These are phyloP conservation scores for Drosophila yooni DNA, from an alignment of 2,888 invertebrate species.

Conservation along the genomic window DNA sequence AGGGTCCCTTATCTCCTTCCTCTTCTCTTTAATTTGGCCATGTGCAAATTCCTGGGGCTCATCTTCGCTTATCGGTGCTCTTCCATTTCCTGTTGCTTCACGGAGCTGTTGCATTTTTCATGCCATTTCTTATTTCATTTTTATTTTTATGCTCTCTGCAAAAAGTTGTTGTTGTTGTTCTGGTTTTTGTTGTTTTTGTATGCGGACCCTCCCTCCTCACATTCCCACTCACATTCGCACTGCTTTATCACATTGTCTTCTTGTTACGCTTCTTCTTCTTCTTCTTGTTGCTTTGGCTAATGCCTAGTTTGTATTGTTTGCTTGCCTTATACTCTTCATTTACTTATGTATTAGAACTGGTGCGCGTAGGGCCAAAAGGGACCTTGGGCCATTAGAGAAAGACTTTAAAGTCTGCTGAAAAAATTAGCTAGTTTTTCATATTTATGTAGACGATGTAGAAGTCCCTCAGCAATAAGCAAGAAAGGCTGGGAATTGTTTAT, in stretches of 20 bases:
- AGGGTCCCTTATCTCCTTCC: not conserved
- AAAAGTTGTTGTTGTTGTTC: conserved; percentile 26
- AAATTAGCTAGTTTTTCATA: conserved; percentile 6
- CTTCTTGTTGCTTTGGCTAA: conserved; percentile 34
- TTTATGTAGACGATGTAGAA: not conserved
- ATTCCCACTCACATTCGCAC: conserved; percentile 37
- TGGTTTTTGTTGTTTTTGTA: not conserved
- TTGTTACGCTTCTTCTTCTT: conserved; percentile 15
- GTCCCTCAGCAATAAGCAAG: conserved; percentile 2
- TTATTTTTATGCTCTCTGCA: conserved; percentile 66
- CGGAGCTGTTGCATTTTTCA: conserved; percentile 76
- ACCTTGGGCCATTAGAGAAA: not conserved
- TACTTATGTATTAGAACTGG: conserved; percentile 1
- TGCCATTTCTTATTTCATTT: conserved; percentile 72
- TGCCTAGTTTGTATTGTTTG: conserved; percentile 54
- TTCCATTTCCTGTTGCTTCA: conserved; percentile 64
- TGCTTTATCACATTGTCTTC: conserved; percentile 64
- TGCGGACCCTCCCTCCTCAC: conserved; percentile 12
- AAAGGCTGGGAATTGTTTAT: conserved; percentile 3
- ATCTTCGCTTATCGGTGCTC: conserved; percentile 32
- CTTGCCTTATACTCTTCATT: conserved; percentile 34
- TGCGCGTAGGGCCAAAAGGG: not conserved
- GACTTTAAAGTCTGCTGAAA: not conserved
- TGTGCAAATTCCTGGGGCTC: conserved; percentile 49
- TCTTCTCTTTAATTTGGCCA: conserved; percentile 5